Base-by-base conservation (phyloP, 2,113 vertebrate species). In the Caretta caretta region DNA sequence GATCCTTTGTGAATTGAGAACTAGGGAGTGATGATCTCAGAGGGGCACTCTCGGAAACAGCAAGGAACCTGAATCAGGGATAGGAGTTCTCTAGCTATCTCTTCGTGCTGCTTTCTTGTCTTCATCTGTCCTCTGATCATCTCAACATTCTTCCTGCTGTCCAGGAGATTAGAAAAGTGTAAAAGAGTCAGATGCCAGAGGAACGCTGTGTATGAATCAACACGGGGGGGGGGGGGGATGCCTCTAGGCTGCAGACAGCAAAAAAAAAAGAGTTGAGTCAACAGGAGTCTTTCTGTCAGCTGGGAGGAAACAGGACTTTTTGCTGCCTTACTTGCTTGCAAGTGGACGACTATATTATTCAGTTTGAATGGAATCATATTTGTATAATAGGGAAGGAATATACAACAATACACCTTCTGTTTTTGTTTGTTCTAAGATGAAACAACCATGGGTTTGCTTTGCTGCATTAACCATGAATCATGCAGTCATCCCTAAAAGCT, bases 401-500 rank as follows among this genome's bases (percentile, higher is more conserved):
- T 17, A 38, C 69, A 86, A 46, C 49, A 35, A 5, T 4, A 6
- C 8, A 38, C n/a, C 72, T 42, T 42, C 38, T 24, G 24, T 75
- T 75, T 22, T 42, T 42, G 38, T 75, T 42, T n/a, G 1, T 35
- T 86, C 19, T 27, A 50, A 29, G 53, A 65, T n/a, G 13, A 80
- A 10, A 56, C 79, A 14, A 17, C 83, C 1, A 0, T 38, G 31
- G 51, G 17, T 78, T 14, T 19, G 48, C 38, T 59, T 79, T 90
- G 87, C 51, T 92, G 5, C n/a, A 75, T 22, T 75, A 75, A 42
- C 19, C 22, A 24, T 24, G 38, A 75, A 75, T 75, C 22, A 42
- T 75, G 38, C 20, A 82, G 90, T 84, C 88, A 87, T 29, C 80
- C 87, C 82, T 80, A 88, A 92, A 65, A 5, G 1, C 57, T 80